Evolutionary conservation across 1,140 invertebrate genomes (phyloP).

Genomic region (Laupala kohalensis): DNA sequence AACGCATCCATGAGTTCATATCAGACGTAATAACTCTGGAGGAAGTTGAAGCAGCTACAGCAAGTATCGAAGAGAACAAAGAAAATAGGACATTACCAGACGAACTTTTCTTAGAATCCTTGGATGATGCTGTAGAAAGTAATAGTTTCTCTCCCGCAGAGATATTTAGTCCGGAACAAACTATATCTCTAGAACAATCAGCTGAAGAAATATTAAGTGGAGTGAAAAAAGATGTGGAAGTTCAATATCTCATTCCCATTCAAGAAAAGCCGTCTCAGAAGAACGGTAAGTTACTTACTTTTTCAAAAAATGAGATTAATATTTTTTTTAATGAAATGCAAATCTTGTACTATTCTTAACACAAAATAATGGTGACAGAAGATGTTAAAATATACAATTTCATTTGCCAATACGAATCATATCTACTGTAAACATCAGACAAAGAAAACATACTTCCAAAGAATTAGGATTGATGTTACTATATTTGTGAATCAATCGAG

Average conservation of each 20-base stretch:
- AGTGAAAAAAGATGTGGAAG: slow-evolving; percentile 34
- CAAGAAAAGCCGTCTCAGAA: not conserved
- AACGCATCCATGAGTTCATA: slow-evolving; percentile 25
- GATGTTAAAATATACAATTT: too few relatives aligned
- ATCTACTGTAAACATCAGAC: too few relatives aligned
- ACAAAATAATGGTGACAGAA: too few relatives aligned
- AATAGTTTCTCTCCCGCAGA: not conserved
- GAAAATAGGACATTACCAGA: slow-evolving; percentile 16
- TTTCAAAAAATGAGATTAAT: not conserved
- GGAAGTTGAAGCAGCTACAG: slow-evolving; percentile 27
- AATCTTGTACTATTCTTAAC: too few relatives aligned
- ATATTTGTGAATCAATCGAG: too few relatives aligned
- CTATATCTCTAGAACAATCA: slow-evolving; percentile 29
- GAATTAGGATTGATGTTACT: too few relatives aligned
- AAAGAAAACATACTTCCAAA: too few relatives aligned
- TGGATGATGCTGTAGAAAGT: not conserved
- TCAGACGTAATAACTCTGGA: slow-evolving; percentile 16
- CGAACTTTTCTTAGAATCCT: slow-evolving; percentile 7
- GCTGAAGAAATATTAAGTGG: slow-evolving; percentile 37
- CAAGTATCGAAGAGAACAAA: slow-evolving; percentile 22
- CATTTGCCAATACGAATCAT: too few relatives aligned
- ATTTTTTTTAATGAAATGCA: not conserved
- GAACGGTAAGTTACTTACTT: not conserved
- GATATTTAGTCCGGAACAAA: not conserved
- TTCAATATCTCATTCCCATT: slow-evolving; percentile 29